A percentile compares a stretch with the other conserved stretches of the same genome.
These are phyloP conservation scores for Aphidius colemani DNA, from an alignment of 2,888 invertebrate species.

Conservation along the genomic window DNA sequence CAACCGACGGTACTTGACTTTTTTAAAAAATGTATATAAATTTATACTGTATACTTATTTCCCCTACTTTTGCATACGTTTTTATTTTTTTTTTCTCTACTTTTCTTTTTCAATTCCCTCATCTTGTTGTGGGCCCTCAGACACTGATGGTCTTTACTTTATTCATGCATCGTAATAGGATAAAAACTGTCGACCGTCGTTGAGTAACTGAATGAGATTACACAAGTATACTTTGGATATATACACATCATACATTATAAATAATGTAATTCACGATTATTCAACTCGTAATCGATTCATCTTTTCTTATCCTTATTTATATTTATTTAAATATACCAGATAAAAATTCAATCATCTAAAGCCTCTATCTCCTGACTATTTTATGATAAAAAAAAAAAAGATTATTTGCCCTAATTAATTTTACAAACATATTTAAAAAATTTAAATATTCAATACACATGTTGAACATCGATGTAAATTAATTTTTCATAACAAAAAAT, in stretches of 20 bases:
- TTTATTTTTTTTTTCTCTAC: background rate
- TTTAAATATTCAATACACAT: too few relatives aligned
- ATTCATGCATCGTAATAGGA: constrained; percentile 60
- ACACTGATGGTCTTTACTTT: constrained; percentile 53
- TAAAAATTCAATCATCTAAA: too few relatives aligned
- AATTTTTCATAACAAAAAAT: too few relatives aligned
- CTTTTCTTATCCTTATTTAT: constrained; percentile 19
- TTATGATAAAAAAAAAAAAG: too few relatives aligned
- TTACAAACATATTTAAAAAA: too few relatives aligned
- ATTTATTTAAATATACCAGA: constrained; percentile 15
- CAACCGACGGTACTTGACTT: too few relatives aligned
- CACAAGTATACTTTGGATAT: constrained; percentile 46
- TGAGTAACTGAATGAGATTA: constrained; percentile 59
- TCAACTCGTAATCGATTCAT: constrained; percentile 34
- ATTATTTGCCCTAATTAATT: too few relatives aligned
- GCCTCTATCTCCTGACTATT: too few relatives aligned
- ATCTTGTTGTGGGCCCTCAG: constrained; percentile 24
- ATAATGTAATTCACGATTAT: constrained; percentile 22
- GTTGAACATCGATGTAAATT: too few relatives aligned
- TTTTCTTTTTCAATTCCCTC: constrained; percentile 13
- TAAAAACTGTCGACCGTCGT: constrained; percentile 57
- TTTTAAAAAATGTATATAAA: too few relatives aligned
- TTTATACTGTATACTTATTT: too few relatives aligned
- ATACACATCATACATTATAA: constrained; percentile 31
- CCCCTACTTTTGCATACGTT: too few relatives aligned